Evolutionary conservation across 2,888 invertebrate genomes (phyloP), one percentile per base, ranked within the genome.

Genomic region (Mystacides longicornis): DNA sequence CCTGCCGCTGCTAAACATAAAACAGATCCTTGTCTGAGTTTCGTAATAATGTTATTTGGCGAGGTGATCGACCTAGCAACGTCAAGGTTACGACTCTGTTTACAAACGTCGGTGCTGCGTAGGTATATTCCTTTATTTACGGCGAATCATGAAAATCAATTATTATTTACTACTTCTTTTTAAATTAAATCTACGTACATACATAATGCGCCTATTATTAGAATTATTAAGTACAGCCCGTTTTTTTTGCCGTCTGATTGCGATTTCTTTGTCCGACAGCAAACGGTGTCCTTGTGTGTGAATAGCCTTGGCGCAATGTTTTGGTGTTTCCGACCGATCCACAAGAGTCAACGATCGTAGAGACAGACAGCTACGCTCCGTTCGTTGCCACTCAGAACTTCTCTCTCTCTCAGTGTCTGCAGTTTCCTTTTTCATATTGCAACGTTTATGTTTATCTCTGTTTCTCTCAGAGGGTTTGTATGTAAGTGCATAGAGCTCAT

Each of bases 301-400:
- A 45, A 19, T 45, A 45, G 45, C 45, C 45, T 45, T 45, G 45
- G 21, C 45, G 45, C 20, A 45, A 19, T 21, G 21, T 19, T 45
- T 45, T 21, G 45, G 45, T 33, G 48, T 48, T 48, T 22, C 48
- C 31, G 23, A 53, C 31, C 47, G 48, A 53, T 53, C 33, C 19
- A 23, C 53, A 31, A 37, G 31, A 48, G 47, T 48, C 47, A 53
- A 53, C 31, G 53, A n/a, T 53, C 53, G 33, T 27, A 45, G 47
- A 31, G 45, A 37, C 37, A n/a, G n/a, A 53, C 47, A 48, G 48
- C 48, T 46, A 45, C 47, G 53, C 37, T 53, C 22, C 53, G 53
- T 53, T 53, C 53, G 46, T 46, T 53, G 53, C 53, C 48, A 48
- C 53, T 18, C n/a, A 47, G 27, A 33, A 37, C 14, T 37, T 16